Evolutionary conservation across 2,888 invertebrate genomes (phyloP), one percentile per base, ranked within the genome.

Genomic region (Pristionchus exspectatus): DNA sequence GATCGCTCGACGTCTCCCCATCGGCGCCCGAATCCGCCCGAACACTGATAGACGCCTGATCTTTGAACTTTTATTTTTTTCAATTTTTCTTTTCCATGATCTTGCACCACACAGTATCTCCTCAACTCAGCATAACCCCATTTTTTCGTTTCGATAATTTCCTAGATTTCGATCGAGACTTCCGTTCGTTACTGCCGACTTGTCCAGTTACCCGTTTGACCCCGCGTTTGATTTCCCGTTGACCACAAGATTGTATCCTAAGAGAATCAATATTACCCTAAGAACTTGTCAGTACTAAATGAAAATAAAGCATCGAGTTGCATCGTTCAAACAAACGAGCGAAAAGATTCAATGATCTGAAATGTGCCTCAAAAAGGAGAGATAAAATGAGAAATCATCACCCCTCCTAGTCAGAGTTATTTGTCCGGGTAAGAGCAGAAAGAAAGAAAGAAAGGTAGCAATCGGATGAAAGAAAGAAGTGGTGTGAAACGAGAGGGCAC

Each of bases 181-280:
- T 66, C 24, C 66, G 66, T 33, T 74, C 38, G 74, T 74, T 74
- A 74, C 74, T 74, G 74, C 74, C 74, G 74, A 38, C 74, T 74
- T 74, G 38, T 74, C 74, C 9, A 74, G 38, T 14, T 12, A 2
- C 74, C 74, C 74, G n/a, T 74, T 74, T 74, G 74, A 74, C 38
- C 72, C 5, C 12, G 33, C 74, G 24, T 38, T 21, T 44, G 74
- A 72, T 16, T 5, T 21, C 74, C 74, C 74, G 74, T 33, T 74
- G 74, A 74, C 72, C 74, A n/a, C 21, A 9, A 63, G 74, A 74
- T 74, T 74, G 74, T 74, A 74, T 74, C 74, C 74, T 74, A 74
- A 33, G 38, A 74, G 38, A 38, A 10, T 16, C 14, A 14, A 24
- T 59, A 24, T 16, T 4, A 12, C 74, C 74, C 74, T 74, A 74